Percentiles rank a stretch among this genome's conserved stretches.
Evolutionary conservation across 1,140 invertebrate species (phyloP).

Genomic region (Vollenhovia emeryi): DNA sequence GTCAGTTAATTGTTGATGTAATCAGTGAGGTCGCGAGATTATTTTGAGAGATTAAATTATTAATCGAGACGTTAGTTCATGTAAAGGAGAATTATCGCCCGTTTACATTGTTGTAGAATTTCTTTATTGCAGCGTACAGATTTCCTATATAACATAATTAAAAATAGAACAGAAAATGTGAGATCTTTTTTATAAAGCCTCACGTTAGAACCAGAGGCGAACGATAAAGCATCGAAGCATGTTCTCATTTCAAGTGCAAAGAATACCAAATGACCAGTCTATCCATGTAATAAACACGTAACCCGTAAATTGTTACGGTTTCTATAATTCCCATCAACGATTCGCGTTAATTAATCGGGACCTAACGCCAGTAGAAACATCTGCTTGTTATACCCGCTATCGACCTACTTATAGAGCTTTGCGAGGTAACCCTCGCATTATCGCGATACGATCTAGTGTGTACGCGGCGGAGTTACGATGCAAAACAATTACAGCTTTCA

Average conservation of each 20-base stretch:
- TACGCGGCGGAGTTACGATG: not conserved
- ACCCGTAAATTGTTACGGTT: not conserved
- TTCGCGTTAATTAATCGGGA: slow-evolving; percentile 9
- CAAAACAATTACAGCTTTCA: slow-evolving; percentile 26
- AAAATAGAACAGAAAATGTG: not conserved
- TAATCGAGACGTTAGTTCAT: not conserved
- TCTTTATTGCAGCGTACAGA: not conserved
- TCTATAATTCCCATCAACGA: not conserved
- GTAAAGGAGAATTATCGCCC: not conserved
- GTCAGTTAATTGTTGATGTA: not conserved
- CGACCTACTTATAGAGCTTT: not conserved
- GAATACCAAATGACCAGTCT: not conserved
- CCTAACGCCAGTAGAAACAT: not conserved
- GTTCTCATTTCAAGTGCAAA: not conserved
- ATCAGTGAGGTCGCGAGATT: not conserved
- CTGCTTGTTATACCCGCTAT: not conserved
- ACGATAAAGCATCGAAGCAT: not conserved
- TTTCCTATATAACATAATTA: not conserved
- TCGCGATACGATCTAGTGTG: not conserved
- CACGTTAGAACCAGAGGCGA: not conserved
- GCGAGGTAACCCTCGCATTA: not conserved
- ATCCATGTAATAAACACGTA: not conserved
- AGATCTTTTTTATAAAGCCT: not conserved
- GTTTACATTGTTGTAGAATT: not conserved
- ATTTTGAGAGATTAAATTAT: no score